Evolutionary conservation across 2,113 vertebrate genomes (phyloP).

Genomic region (Monarcha castaneiventris): DNA sequence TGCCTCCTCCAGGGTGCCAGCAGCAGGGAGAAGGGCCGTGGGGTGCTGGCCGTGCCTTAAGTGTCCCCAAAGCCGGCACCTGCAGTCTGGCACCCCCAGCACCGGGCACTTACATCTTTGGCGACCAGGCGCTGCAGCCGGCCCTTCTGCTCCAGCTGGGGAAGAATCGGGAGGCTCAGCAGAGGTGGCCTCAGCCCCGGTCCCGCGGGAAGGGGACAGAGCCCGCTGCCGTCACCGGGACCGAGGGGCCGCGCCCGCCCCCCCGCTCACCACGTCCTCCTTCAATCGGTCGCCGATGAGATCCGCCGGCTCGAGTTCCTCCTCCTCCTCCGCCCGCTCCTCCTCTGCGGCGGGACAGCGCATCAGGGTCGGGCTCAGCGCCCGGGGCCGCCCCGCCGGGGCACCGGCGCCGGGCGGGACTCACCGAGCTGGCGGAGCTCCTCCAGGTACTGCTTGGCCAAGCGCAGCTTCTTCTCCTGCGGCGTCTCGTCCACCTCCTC

Average conservation of each 20-base stretch:
- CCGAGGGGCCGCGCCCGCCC: rapidly evolving
- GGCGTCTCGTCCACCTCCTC: conserved; percentile 86
- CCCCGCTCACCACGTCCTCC: conserved; percentile 87
- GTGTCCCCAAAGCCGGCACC: rapidly evolving
- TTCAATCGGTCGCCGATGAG: conserved; percentile 85
- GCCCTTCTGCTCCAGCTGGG: conserved; percentile 91
- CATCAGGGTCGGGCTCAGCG: neutral
- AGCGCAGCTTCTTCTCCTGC: conserved; percentile 92
- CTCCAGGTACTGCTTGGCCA: conserved; percentile 86
- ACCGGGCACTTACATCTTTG: conserved; percentile 81
- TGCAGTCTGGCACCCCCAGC: rapidly evolving
- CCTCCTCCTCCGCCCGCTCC: conserved; percentile 83
- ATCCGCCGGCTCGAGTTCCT: conserved; percentile 76
- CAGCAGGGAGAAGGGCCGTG: neutral
- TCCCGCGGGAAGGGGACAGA: neutral
- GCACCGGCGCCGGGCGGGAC: neutral
- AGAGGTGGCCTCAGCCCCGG: neutral
- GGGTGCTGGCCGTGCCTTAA: rapidly evolving
- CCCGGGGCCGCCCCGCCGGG: neutral
- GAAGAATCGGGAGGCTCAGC: neutral
- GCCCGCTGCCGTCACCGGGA: neutral
- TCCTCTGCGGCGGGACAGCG: conserved; percentile 77
- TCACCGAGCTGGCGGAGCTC: conserved; percentile 23
- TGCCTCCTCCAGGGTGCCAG: neutral
- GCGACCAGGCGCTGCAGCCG: conserved; percentile 88